These are phyloP conservation scores for Ernsta delagoae DNA, from an alignment of 2,888 invertebrate species.

Conservation along the genomic window DNA sequence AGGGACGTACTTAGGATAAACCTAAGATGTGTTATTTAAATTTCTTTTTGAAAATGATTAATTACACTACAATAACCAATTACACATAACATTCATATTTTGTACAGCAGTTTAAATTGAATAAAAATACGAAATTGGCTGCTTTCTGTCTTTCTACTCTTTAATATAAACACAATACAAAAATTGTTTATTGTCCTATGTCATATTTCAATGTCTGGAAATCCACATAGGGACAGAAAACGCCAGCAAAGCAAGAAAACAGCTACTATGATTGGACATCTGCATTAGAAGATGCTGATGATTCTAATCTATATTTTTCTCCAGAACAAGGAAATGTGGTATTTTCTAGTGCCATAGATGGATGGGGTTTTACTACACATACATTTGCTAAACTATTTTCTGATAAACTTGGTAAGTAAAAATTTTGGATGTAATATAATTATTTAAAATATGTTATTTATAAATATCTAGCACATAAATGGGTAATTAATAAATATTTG, in stretches of 20 bases:
- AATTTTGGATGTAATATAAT: not conserved
- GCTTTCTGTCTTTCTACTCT: too few species aligned
- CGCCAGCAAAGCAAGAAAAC: slow-evolving; percentile 61
- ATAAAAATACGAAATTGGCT: too few species aligned
- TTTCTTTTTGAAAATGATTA: too few species aligned
- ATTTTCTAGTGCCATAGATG: slow-evolving; percentile 98
- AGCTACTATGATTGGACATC: slow-evolving; percentile 90
- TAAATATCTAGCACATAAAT: not conserved
- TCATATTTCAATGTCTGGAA: not conserved
- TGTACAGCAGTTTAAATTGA: too few species aligned
- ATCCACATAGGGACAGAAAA: slow-evolving; percentile 58
- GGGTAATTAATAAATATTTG: not conserved
- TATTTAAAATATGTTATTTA: not conserved
- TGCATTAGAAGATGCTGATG: slow-evolving; percentile 92
- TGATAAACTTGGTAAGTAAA: slow-evolving; percentile 85
- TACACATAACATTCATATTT: too few species aligned
- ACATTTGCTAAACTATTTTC: slow-evolving; percentile 93
- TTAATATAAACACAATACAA: too few species aligned
- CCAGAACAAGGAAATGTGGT: slow-evolving; percentile 98
- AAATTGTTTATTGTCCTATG: too few species aligned
- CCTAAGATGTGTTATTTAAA: too few species aligned
- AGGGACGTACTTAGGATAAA: too few species aligned
- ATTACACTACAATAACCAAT: too few species aligned
- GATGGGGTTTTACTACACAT: slow-evolving; percentile 92
- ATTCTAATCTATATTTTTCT: slow-evolving; percentile 95